Evolutionary conservation across 2,888 invertebrate species (phyloP), one percentile per base, ranked within the genome.

Genomic region (Drosophila atripex): DNA sequence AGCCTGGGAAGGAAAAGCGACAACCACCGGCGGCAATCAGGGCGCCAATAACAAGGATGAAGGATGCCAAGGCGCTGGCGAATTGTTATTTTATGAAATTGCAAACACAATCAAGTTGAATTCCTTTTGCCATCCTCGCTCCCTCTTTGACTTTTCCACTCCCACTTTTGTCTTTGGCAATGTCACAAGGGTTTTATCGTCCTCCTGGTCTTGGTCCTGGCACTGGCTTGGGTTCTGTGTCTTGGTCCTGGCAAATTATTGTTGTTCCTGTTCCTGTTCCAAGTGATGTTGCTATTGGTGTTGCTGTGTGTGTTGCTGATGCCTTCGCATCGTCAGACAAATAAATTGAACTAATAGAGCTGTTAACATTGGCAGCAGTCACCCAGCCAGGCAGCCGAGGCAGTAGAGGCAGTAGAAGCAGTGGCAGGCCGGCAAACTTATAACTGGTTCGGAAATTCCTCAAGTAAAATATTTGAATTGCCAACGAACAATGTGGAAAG

Each of bases 81-180:
- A 83, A 78, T 88, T 83, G 88, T 88, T 83, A 83, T 83, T 86
- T 83, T 83, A 88, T 83, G 86, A 83, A 83, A 83, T 83, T 88
- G 88, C 82, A 83, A 83, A 87, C 86, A 83, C 86, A 83, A 87
- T 87, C 82, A 80, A 84, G 87, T 84, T 75, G 84, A 54, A 70
- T 70, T 70, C 72, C 68, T 23, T 9, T 41, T 18, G 18, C 38
- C 53, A 35, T 11, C 25, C 12, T 8, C 16, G 63, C 58, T 75
- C 51, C 76, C 35, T 70, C 70, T 70, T 75, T 76, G 54, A 41
- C 59, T 39, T 60, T 51, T 35, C 18, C 55, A 25, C 70, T 49
- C 70, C 70, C 63, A 73, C 59, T 58, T 63, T 68, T 66, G 63
- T 68, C 69, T 55, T 61, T 59, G 46, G 64, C 55, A 61, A 61